phyloP scores from a whole-genome alignment of 2,113 vertebrate genomes.

The Phylloscopus whistleri region DNA sequence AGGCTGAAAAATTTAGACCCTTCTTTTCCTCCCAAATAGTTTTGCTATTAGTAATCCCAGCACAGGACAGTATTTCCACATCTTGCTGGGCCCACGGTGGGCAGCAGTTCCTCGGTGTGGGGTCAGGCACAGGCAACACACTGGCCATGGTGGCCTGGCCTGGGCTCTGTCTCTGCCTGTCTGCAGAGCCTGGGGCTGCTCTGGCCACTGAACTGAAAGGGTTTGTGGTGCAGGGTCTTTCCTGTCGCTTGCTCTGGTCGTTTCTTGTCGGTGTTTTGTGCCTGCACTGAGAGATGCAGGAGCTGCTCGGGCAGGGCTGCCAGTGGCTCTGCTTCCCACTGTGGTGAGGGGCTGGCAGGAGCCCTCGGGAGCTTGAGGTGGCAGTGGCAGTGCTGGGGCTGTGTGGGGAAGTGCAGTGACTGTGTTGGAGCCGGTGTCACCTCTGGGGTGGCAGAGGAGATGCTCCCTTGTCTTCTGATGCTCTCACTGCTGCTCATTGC shows the following conservation, averaged over 20 bases:
- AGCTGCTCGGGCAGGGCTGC: background rate
- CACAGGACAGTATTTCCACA: background rate
- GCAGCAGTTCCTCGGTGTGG: background rate
- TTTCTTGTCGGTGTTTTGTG: background rate
- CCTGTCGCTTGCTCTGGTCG: accelerated
- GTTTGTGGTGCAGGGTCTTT: accelerated
- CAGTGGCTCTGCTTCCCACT: accelerated
- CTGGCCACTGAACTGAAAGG: accelerated
- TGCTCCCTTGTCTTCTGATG: background rate
- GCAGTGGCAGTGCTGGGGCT: background rate
- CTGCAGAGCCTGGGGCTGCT: background rate
- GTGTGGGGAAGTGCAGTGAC: accelerated
- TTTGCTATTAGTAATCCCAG: slow-evolving; percentile 10
- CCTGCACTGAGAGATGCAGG: background rate
- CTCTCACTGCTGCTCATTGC: background rate
- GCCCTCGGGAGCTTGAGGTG: accelerated
- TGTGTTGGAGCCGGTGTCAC: background rate
- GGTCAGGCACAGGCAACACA: accelerated
- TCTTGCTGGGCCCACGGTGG: background rate
- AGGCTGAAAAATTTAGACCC: slow-evolving; percentile 7
- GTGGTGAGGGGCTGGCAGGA: background rate
- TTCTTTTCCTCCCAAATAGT: slow-evolving; percentile 26
- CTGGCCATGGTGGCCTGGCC: background rate
- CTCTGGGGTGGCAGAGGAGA: background rate
- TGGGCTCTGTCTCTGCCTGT: background rate